Conservation (phyloP, 2,113 vertebrate species). For the Gobio gobio region DNA sequence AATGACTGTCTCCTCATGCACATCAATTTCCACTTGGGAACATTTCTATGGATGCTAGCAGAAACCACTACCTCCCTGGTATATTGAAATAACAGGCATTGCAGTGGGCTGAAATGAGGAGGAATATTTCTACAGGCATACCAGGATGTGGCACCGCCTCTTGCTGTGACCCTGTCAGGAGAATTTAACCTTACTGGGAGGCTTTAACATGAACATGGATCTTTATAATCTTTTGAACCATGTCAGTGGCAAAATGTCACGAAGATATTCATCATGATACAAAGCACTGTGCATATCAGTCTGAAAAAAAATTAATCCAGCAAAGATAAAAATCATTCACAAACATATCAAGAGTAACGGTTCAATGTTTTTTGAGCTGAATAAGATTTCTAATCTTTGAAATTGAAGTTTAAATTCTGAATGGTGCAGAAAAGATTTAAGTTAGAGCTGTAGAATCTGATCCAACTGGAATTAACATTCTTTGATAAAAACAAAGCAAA, state of each 20-base stretch:
- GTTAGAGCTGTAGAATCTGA: not conserved
- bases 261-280: conserved; percentile 15
- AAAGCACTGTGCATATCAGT: conserved; percentile 1
- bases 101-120: not conserved
- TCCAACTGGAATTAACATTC: not conserved
- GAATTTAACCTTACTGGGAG: conserved; percentile 20
- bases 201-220: conserved; percentile 7
- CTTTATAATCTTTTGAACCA: conserved; percentile 24
- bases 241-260: conserved; percentile 30
- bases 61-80: conserved; percentile 15
- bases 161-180: conserved; percentile 7
- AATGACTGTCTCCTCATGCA: conserved; percentile 47
- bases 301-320: not conserved
- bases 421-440: not conserved
- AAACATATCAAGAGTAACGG: not conserved
- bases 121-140: conserved; percentile 15
- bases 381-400: not conserved
- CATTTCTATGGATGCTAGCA: conserved; percentile 43
- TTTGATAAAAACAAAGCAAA: too few relatives aligned
- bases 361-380: not conserved
- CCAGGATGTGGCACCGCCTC: not conserved
- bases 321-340: not conserved
- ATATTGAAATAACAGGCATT: not conserved
- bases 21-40: conserved; percentile 57
- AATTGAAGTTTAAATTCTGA: not conserved